Conservation (phyloP, 2,888 invertebrate species). For the Drosophila lacicola region DNA sequence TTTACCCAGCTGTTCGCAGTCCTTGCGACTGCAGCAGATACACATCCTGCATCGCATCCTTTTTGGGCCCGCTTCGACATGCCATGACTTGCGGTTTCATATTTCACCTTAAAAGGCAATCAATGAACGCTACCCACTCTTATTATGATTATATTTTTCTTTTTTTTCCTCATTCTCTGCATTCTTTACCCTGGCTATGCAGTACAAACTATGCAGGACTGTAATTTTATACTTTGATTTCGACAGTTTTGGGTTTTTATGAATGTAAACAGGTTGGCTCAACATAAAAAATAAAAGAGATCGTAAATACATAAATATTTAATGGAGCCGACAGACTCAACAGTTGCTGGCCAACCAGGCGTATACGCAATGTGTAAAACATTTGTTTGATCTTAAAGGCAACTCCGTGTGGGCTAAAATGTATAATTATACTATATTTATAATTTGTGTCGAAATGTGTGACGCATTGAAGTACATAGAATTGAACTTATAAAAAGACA, state of each 20-base stretch:
- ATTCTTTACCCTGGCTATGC: conserved; percentile 2
- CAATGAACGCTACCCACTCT: conserved; percentile 46
- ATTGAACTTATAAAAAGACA: not conserved
- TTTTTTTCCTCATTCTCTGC: not conserved
- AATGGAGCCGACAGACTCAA: conserved; percentile 30
- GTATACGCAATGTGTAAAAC: conserved; percentile 40
- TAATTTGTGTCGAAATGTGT: not conserved
- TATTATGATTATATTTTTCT: conserved; percentile 25
- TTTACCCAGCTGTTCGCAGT: conserved; percentile 48
- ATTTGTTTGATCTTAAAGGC: conserved; percentile 32
- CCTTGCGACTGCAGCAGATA: conserved; percentile 19
- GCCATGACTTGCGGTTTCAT: conserved; percentile 63
- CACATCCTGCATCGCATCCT: conserved; percentile 63
- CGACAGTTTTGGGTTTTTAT: conserved; percentile 33
- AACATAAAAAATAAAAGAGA: conserved; percentile 10
- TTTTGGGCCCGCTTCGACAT: conserved; percentile 33
- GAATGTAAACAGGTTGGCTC: conserved; percentile 51
- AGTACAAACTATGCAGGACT: conserved; percentile 24
- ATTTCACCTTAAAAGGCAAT: conserved; percentile 69
- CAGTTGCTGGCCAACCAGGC: conserved; percentile 19
- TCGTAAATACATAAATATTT: conserved; percentile 56
- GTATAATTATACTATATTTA: conserved; percentile 1
- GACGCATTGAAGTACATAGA: not conserved
- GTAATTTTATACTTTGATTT: conserved; percentile 65
- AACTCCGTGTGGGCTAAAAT: conserved; percentile 2